A percentile compares a stretch with the other conserved stretches of the same genome.
phyloP scores from a whole-genome alignment of 2,797 vertebrate genomes.

The Sebastes vulpes region DNA sequence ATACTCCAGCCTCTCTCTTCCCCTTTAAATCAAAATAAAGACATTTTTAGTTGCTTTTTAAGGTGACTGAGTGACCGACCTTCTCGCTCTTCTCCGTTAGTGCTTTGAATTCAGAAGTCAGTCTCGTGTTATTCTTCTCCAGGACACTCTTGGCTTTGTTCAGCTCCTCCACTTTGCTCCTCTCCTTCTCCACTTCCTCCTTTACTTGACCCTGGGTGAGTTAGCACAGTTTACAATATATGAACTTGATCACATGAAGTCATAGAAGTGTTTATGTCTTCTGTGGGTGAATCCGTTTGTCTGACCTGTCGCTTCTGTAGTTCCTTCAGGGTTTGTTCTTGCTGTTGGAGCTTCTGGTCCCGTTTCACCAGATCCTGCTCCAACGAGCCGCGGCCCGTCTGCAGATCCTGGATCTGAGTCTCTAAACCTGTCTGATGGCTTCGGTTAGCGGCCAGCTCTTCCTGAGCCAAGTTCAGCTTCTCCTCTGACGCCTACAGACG shows the following conservation, averaged over 20 bases:
- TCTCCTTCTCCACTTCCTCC: conserved; percentile 91
- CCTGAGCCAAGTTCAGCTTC: conserved; percentile 91
- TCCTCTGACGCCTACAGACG: conserved; percentile 88
- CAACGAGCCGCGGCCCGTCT: conserved; percentile 76
- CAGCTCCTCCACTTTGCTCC: conserved; percentile 87
- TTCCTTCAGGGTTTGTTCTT: conserved; percentile 86
- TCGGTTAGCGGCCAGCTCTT: conserved; percentile 92
- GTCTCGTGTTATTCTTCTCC: conserved; percentile 87
- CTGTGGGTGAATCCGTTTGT: not conserved
- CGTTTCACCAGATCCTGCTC: conserved; percentile 88
- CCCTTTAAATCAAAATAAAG: not conserved
- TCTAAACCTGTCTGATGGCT: conserved; percentile 89
- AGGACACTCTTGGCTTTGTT: conserved; percentile 86
- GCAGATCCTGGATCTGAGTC: conserved; percentile 90
- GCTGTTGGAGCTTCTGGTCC: conserved; percentile 87
- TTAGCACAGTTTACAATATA: not conserved
- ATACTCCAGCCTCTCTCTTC: not conserved
- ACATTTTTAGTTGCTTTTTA: not conserved
- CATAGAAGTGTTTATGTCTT: not conserved
- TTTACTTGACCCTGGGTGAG: conserved; percentile 86
- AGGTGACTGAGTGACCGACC: conserved; percentile 76
- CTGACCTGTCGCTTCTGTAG: conserved; percentile 91
- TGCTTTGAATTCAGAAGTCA: conserved; percentile 88
- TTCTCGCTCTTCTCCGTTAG: conserved; percentile 90
- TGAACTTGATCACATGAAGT: not conserved